These are phyloP conservation scores for Staurois parvus DNA, from an alignment of 2,797 vertebrate species.

Conservation along the genomic window DNA sequence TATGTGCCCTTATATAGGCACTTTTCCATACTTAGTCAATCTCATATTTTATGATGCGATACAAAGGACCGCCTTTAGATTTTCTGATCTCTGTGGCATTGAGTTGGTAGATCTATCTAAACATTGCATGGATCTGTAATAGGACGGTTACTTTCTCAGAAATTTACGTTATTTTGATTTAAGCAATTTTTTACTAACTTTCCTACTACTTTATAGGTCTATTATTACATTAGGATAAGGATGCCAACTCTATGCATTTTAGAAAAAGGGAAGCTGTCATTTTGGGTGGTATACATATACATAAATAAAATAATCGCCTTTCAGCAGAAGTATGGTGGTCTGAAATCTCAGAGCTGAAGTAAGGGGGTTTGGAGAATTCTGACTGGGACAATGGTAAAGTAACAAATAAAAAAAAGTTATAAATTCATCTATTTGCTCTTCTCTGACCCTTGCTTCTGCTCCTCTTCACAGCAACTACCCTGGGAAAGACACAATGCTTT, in stretches of 20 bases:
- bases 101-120: too few species aligned
- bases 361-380: conserved; percentile 70
- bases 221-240: not conserved
- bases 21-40: too few species aligned
- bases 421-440: conserved; percentile 99
- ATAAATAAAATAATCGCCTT: conserved; percentile 67
- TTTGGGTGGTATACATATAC: conserved; percentile 81
- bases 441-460: conserved; percentile 90
- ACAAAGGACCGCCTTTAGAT: too few species aligned
- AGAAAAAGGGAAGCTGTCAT: conserved; percentile 68
- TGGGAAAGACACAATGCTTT: conserved; percentile 92
- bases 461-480: conserved; percentile 82
- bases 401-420: conserved; percentile 95
- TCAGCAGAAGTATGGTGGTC: conserved; percentile 83
- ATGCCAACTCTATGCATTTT: not conserved
- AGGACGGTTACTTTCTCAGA: too few species aligned
- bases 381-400: conserved; percentile 83
- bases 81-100: too few species aligned
- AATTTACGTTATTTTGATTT: too few species aligned
- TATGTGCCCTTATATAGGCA: too few species aligned
- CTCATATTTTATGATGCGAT: too few species aligned
- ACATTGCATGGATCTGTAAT: too few species aligned
- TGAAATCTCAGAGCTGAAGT: conserved; percentile 81
- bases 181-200: not conserved
- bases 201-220: not conserved